Base-by-base conservation (phyloP, 1,140 invertebrate species). In the Ericerus pela region DNA sequence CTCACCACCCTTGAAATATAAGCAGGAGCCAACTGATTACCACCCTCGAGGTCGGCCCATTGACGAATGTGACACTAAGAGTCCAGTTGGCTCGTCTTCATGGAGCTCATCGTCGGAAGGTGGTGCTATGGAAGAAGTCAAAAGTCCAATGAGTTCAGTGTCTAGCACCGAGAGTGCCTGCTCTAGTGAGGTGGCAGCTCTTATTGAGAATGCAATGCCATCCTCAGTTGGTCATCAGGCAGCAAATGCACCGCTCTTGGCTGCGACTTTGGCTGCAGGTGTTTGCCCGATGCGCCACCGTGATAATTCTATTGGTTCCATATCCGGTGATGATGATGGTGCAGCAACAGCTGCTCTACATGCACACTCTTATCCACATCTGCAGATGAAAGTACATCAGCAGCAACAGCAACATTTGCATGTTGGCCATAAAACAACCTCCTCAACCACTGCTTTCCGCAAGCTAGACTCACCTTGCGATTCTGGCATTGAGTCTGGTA, bases 401-500 rank as follows among this genome's bases (percentile, higher is more conserved):
- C 62, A 51, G 59, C 64, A 41, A 16, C 37, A 5, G 1, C 69
- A 38, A 18, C 41, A 47, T 47, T 24, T 47, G 2, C n/a, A n/a
- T n/a, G 41, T 47, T 47, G 26, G 41, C 26, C 41, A 47, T 47
- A 47, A 47, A 47, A 4, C 41, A 47, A 47, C 41, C 26, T n/a
- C n/a, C n/a, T n/a, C n/a, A n/a, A n/a, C n/a, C n/a, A n/a, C n/a
- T n/a, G n/a, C n/a, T n/a, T 58, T 86, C 66, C 76, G 86, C 29
- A 88, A 90, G 64, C 72, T 90, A 28, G 88, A 92, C 64, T 91
- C 86, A 5, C 88, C 88, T 10, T 88, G 82, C 59, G 90, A 94
- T 69, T 92, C 88, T 37, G 90, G 89, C 28, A 92, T 93, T 62
- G 88, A 93, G 66, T 87, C 84, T 1, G 88, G 88, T n/a, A 89